phyloP scores from a whole-genome alignment of 1,140 invertebrate species.

The Tetragnatha versicolor region DNA sequence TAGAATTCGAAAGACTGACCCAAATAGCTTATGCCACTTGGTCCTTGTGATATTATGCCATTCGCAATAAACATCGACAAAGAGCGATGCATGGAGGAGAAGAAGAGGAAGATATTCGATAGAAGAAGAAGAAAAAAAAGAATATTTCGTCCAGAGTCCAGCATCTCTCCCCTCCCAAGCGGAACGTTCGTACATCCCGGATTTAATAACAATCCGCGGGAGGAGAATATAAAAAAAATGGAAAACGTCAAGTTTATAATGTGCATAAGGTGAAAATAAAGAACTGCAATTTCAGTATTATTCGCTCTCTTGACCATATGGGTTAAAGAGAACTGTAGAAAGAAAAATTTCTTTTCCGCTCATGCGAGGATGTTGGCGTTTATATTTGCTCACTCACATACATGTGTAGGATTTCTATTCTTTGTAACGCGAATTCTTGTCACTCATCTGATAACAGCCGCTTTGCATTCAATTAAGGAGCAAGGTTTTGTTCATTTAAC shows the following conservation, averaged over 20 bases:
- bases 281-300: slow-evolving; percentile 41
- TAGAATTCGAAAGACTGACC: neutral
- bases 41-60: neutral
- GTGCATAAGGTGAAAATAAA: neutral
- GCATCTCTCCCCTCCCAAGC: slow-evolving; percentile 21
- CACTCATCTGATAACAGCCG: too few relatives aligned
- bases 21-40: neutral
- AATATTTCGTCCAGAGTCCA: slow-evolving; percentile 8
- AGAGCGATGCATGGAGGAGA: neutral
- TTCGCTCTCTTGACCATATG: slow-evolving; percentile 42
- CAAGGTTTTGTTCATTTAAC: too few relatives aligned
- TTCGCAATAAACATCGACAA: too few relatives aligned
- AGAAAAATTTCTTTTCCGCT: slow-evolving; percentile 13
- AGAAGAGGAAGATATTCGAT: neutral
- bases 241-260: neutral
- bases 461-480: too few relatives aligned
- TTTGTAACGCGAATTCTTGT: too few relatives aligned
- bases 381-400: neutral
- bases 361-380: neutral
- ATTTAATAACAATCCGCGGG: slow-evolving; percentile 49
- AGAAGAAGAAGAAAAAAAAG: too few relatives aligned
- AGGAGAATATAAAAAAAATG: slow-evolving; percentile 3
- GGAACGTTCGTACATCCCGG: slow-evolving; percentile 46
- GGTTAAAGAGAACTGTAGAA: slow-evolving; percentile 28
- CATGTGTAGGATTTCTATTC: too few relatives aligned